These are phyloP conservation scores for Hypanus sabinus DNA, from an alignment of 2,113 vertebrate genomes.

Conservation along the genomic window DNA sequence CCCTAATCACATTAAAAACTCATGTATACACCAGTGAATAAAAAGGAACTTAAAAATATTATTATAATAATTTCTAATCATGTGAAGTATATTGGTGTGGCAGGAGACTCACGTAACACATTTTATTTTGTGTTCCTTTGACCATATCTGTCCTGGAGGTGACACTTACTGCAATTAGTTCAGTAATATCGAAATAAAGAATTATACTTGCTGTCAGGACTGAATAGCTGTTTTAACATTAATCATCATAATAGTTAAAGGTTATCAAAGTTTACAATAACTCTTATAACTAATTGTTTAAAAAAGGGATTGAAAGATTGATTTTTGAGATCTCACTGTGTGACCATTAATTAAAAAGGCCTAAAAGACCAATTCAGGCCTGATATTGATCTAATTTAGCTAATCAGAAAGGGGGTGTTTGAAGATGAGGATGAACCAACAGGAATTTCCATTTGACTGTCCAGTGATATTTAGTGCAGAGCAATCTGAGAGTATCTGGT, in stretches of 20 bases:
- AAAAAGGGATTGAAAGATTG: not conserved
- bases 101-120: not conserved
- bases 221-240: not conserved
- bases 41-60: not conserved
- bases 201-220: not conserved
- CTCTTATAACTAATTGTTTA: not conserved
- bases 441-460: not conserved
- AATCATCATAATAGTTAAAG: not conserved
- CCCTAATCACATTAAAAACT: not conserved
- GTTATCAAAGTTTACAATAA: not conserved
- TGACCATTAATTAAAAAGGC: not conserved
- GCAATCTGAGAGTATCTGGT: not conserved
- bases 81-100: not conserved
- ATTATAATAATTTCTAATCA: not conserved
- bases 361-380: not conserved
- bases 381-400: not conserved
- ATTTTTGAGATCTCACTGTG: too few species aligned
- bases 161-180: not conserved
- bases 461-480: not conserved
- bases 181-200: not conserved
- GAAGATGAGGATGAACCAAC: not conserved
- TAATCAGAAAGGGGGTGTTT: not conserved
- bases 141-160: not conserved
- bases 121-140: not conserved
- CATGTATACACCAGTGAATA: not conserved